Evolutionary conservation across 2,113 vertebrate species (phyloP).

Genomic region (Coptodon rendalli): DNA sequence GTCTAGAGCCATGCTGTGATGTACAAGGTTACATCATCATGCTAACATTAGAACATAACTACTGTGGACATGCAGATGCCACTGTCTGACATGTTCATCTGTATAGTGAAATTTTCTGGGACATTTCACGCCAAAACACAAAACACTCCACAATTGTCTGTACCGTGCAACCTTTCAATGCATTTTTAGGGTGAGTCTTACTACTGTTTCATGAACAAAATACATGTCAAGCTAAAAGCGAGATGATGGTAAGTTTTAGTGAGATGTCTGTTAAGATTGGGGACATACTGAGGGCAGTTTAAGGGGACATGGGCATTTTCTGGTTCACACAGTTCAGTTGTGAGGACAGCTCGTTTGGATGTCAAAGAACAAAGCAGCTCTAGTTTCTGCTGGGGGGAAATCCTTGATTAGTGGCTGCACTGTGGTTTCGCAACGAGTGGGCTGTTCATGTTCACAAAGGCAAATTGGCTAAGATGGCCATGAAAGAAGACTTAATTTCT

Average conservation of each 20-base stretch:
- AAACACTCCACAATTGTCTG: fast-evolving
- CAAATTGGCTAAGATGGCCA: neutral
- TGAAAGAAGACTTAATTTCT: neutral
- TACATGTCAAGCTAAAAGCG: fast-evolving
- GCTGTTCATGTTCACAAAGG: neutral
- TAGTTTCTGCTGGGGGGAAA: conserved; percentile 2
- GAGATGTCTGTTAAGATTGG: neutral
- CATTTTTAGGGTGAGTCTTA: neutral
- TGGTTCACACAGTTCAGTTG: neutral
- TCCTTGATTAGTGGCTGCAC: neutral
- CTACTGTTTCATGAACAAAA: neutral
- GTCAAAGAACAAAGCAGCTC: neutral
- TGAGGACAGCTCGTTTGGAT: neutral
- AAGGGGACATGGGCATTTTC: neutral
- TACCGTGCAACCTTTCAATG: neutral
- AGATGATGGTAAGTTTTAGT: neutral
- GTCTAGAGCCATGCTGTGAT: neutral
- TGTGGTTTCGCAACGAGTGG: neutral
- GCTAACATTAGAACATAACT: neutral
- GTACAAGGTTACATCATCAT: neutral
- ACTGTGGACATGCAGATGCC: neutral
- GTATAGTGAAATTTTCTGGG: neutral
- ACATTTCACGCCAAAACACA: neutral
- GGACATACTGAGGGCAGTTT: neutral
- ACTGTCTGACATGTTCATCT: neutral